phyloP scores from a whole-genome alignment of 2,888 invertebrate species.

The Hipparchia semele region DNA sequence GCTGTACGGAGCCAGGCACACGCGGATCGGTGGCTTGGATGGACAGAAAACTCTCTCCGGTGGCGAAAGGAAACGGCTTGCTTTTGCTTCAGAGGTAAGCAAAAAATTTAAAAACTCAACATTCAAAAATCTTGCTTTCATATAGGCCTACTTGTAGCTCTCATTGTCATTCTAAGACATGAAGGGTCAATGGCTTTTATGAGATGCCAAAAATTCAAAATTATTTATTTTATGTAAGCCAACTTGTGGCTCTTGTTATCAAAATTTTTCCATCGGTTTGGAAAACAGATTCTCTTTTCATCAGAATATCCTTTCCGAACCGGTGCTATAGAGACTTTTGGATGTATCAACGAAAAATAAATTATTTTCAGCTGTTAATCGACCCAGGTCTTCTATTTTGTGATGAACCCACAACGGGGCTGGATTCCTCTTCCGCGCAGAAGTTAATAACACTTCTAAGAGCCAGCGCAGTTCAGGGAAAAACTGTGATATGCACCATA shows the following conservation, averaged over 20 bases:
- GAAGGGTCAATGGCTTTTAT: no score
- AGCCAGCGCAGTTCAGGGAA: conserved; percentile 88
- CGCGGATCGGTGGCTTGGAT: conserved; percentile 90
- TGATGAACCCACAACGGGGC: conserved; percentile 97
- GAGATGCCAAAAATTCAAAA: no score
- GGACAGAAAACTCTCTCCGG: conserved; percentile 93
- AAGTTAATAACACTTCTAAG: conserved; percentile 89
- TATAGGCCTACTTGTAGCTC: no score
- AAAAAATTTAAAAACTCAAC: neutral
- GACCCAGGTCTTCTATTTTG: conserved; percentile 96
- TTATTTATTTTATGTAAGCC: no score
- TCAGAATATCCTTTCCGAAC: no score
- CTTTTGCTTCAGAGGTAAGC: conserved; percentile 94
- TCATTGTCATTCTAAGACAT: no score
- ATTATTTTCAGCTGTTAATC: conserved; percentile 86
- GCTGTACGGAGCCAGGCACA: conserved; percentile 86
- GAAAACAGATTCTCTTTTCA: no score
- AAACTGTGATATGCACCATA: conserved; percentile 95
- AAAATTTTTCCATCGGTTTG: no score
- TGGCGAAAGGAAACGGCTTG: conserved; percentile 95
- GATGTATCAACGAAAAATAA: neutral
- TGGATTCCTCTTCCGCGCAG: conserved; percentile 96
- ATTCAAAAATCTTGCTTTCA: neutral
- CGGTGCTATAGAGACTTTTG: neutral
- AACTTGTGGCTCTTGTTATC: no score